A percentile compares a stretch with the other conserved stretches of the same genome.
Conservation (phyloP, 2,797 vertebrate genomes). For the Rhinella marina region DNA sequence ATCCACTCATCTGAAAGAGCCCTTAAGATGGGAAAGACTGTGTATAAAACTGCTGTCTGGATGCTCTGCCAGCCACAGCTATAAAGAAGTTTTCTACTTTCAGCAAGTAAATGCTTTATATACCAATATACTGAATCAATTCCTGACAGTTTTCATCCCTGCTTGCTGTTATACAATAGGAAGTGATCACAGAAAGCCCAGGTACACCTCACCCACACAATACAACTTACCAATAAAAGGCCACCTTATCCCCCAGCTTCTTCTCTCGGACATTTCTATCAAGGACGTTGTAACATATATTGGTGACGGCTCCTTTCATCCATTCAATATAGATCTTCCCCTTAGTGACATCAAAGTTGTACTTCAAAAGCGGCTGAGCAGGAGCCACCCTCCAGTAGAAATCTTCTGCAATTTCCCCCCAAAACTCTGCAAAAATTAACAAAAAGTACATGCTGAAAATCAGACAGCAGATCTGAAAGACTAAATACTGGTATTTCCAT, state of each 20-base stretch:
- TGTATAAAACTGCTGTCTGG: neutral
- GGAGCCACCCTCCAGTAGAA: slow-evolving; percentile 93
- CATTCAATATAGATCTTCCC: slow-evolving; percentile 92
- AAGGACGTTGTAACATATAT: slow-evolving; percentile 95
- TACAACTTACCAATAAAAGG: slow-evolving; percentile 89
- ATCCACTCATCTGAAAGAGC: too few species aligned
- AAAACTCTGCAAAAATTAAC: slow-evolving; percentile 81
- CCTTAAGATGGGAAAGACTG: too few species aligned
- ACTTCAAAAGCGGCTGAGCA: slow-evolving; percentile 83
- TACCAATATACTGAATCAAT: neutral
- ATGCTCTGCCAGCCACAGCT: too few species aligned
- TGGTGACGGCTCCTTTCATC: slow-evolving; percentile 95
- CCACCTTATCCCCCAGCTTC: slow-evolving; percentile 90
- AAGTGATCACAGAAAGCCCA: neutral
- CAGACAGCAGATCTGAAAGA: neutral
- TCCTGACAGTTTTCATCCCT: too few species aligned
- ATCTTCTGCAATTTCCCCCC: slow-evolving; percentile 88
- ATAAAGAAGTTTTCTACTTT: too few species aligned
- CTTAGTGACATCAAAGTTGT: slow-evolving; percentile 96
- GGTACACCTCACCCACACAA: neutral
- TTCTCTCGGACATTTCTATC: slow-evolving; percentile 88
- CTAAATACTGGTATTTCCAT: neutral
- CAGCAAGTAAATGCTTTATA: too few species aligned
- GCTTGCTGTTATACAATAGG: neutral
- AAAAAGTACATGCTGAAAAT: neutral